Evolutionary conservation across 2,113 vertebrate genomes (phyloP).

Genomic region (Eretmochelys imbricata): DNA sequence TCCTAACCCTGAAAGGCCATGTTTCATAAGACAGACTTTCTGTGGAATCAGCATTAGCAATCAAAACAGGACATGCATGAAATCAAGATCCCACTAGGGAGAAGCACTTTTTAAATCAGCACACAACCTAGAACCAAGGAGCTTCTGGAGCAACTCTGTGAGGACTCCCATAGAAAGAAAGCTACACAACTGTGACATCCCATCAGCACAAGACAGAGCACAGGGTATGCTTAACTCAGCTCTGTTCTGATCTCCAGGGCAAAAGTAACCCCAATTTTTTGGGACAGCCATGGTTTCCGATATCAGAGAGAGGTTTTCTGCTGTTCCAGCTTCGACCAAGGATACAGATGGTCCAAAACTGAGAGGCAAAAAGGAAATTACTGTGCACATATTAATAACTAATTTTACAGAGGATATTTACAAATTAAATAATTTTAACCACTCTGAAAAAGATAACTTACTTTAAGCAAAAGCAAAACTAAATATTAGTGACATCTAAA

Average conservation of each 20-base stretch:
- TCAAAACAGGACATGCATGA: slow-evolving; percentile 65
- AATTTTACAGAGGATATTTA: neutral
- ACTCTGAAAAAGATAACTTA: neutral
- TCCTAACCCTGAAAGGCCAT: slow-evolving; percentile 39
- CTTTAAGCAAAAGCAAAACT: neutral
- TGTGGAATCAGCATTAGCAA: slow-evolving; percentile 55
- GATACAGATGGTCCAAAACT: slow-evolving; percentile 33
- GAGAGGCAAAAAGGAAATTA: slow-evolving; percentile 34
- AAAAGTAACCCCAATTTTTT: neutral
- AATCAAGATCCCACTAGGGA: slow-evolving; percentile 61
- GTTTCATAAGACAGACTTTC: slow-evolving; percentile 48
- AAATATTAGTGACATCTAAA: neutral
- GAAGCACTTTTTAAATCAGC: slow-evolving; percentile 53
- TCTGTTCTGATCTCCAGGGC: neutral
- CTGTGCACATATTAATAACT: neutral
- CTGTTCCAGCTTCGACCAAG: slow-evolving; percentile 19
- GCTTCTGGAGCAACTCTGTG: slow-evolving; percentile 24
- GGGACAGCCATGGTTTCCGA: slow-evolving; percentile 24
- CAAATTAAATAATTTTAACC: neutral
- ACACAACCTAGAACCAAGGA: slow-evolving; percentile 60
- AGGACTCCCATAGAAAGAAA: slow-evolving; percentile 49
- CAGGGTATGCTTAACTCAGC: slow-evolving; percentile 31
- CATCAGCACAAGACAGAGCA: slow-evolving; percentile 1
- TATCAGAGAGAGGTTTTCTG: slow-evolving; percentile 4
- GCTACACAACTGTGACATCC: slow-evolving; percentile 65